Base-by-base conservation (phyloP, 1,140 invertebrate genomes). In the Limonius californicus region DNA sequence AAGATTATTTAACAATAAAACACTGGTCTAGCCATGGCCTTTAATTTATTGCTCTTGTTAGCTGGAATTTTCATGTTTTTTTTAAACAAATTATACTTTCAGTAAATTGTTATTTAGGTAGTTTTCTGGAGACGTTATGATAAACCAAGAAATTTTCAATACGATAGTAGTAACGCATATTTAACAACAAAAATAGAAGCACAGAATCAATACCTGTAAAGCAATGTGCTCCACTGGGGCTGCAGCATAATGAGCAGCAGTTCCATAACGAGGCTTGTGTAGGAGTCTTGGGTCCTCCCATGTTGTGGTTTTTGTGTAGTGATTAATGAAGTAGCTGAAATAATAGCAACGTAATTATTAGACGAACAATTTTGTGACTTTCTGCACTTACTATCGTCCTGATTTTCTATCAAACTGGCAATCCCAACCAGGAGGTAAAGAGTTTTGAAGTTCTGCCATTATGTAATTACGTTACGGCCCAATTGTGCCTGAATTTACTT, bases 251-350 rank as follows among this genome's bases (percentile, higher is more conserved):
- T 57, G 32, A 55, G 35, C 74, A 69, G 20, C 69, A 12, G 3
- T 9, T 12, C 7, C 2, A 12, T 9, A 9, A 18, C 35, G 63
- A 69, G 19, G 70, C 61, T n/a, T 64, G 54, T 47, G 53, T n/a
- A n/a, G n/a, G 39, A 50, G 50, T 55, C 71, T 69, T 15, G 76
- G 74, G 64, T 78, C 72, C 42, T 77, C 74, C 75, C 75, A 76
- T 21, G 71, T 75, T 7, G 74, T 73, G 18, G 82, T 84, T 76
- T 85, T 85, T 53, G 81, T 88, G 59, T 85, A 80, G 76, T 90
- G 87, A 79, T 89, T 88, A 70, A 90, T 84, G 74, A 86, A 90
- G 76, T 89, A 90, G 67, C 88, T 90, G 53, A 14, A 62, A 61
- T 43, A 32, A 18, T 14, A 64, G 16, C 23, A 62, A 59, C 43